These are phyloP conservation scores for Xanthorhoe spadicearia DNA, from an alignment of 2,888 invertebrate genomes.

Conservation along the genomic window DNA sequence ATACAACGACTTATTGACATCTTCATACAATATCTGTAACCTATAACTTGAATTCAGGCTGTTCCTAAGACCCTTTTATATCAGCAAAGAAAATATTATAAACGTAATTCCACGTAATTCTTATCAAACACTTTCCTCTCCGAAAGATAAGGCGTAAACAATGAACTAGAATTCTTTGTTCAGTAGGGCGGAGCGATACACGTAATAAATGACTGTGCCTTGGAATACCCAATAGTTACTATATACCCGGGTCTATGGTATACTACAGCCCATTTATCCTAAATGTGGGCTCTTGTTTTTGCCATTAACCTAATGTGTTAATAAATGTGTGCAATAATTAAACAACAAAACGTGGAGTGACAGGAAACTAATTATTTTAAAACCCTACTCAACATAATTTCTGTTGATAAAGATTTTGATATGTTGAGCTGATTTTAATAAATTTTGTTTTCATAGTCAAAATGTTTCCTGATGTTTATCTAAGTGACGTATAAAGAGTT, in stretches of 20 bases:
- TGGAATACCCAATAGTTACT: slow-evolving; percentile 23
- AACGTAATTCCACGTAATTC: slow-evolving; percentile 4
- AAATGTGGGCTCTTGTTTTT: slow-evolving; percentile 76
- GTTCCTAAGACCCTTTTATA: no score
- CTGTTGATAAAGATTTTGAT: slow-evolving; percentile 7
- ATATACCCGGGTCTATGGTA: slow-evolving; percentile 32
- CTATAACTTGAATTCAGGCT: not conserved
- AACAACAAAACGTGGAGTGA: slow-evolving; percentile 71
- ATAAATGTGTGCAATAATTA: slow-evolving; percentile 81
- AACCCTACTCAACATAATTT: slow-evolving; percentile 44
- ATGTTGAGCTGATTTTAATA: not conserved
- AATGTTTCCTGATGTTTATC: no score
- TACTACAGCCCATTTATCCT: slow-evolving; percentile 70
- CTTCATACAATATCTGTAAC: not conserved
- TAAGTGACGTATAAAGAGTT: no score
- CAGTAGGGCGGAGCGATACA: slow-evolving; percentile 62
- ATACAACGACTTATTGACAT: no score
- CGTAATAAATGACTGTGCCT: slow-evolving; percentile 59
- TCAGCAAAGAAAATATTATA: not conserved
- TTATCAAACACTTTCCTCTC: slow-evolving; percentile 36
- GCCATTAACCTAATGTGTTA: slow-evolving; percentile 79
- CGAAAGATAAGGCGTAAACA: slow-evolving; percentile 54
- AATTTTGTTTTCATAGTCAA: no score
- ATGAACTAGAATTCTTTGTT: slow-evolving; percentile 61
- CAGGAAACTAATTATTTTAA: slow-evolving; percentile 70